Conservation (phyloP, 1,140 invertebrate species). For the Neodiprion lecontei region DNA sequence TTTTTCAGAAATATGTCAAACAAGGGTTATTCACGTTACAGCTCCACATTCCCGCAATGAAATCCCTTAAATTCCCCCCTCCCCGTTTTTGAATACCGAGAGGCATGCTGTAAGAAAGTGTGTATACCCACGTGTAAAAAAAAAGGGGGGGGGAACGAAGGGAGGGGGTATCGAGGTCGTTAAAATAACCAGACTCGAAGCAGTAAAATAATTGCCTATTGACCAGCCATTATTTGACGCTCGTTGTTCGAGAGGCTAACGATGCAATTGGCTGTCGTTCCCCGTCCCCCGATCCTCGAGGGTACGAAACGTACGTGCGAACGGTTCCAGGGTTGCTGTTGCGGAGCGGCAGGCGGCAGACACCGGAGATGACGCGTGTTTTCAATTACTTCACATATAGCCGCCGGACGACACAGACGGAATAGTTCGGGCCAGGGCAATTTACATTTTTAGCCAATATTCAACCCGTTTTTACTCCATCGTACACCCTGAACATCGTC, state of each 20-base stretch:
- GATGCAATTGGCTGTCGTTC: slow-evolving; percentile 10
- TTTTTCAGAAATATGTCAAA: too few relatives aligned
- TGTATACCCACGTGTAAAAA: too few relatives aligned
- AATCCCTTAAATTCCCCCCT: too few relatives aligned
- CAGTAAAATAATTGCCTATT: not conserved
- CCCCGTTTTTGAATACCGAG: not conserved
- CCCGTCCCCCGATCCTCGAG: slow-evolving; percentile 10
- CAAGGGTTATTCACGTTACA: too few relatives aligned
- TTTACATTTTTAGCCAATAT: slow-evolving; percentile 58
- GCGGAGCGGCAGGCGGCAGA: slow-evolving; percentile 8
- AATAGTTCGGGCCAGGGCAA: slow-evolving; percentile 32
- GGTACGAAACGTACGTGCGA: slow-evolving; percentile 17
- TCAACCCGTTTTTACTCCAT: slow-evolving; percentile 21
- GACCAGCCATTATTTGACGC: slow-evolving; percentile 1
- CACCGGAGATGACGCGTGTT: slow-evolving; percentile 46
- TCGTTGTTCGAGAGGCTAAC: not conserved
- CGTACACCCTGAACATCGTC: not conserved
- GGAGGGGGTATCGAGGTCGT: not conserved
- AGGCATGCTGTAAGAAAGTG: too few relatives aligned
- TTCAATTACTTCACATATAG: slow-evolving; percentile 47
- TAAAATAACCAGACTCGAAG: not conserved
- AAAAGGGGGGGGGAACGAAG: too few relatives aligned
- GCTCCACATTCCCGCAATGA: too few relatives aligned
- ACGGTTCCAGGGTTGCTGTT: slow-evolving; percentile 5
- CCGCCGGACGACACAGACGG: slow-evolving; percentile 27